phyloP scores from a whole-genome alignment of 2,888 invertebrate species.

The Plagiodera versicolora region DNA sequence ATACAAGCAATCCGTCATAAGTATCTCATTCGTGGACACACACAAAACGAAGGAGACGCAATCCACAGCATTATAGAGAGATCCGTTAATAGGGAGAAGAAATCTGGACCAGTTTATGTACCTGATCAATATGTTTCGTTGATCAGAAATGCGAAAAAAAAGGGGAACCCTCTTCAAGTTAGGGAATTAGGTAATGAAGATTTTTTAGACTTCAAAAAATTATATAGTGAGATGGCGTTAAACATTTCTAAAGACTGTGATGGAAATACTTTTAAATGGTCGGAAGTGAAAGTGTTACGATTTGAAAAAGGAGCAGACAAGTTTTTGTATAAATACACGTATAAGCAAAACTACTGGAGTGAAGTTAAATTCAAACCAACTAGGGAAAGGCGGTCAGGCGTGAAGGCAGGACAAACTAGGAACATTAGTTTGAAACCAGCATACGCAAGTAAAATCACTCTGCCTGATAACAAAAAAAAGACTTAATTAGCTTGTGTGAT shows the following conservation, averaged over 20 bases:
- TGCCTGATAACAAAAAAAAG: constrained; percentile 20
- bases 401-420: not conserved
- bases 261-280: constrained; percentile 17
- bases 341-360: constrained; percentile 16
- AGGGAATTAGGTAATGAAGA: not conserved
- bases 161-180: not conserved
- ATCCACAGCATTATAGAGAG: not conserved
- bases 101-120: not conserved
- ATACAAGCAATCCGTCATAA: not conserved
- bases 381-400: constrained; percentile 11
- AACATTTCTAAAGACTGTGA: constrained; percentile 10
- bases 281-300: constrained; percentile 11
- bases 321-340: constrained; percentile 17
- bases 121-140: not conserved
- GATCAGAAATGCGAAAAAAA: not conserved
- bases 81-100: not conserved
- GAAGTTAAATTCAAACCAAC: constrained; percentile 11
- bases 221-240: constrained; percentile 14
- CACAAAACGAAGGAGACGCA: constrained; percentile 5
- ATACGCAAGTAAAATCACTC: not conserved
- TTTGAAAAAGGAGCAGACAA: constrained; percentile 15
- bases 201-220: not conserved
- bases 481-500: constrained; percentile 7
- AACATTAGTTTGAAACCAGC: constrained; percentile 8
- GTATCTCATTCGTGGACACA: constrained; percentile 1